Percentiles rank a stretch among this genome's conserved stretches.
These are phyloP conservation scores for Laticauda laticaudata DNA, from an alignment of 2,113 vertebrate genomes.

Conservation along the genomic window DNA sequence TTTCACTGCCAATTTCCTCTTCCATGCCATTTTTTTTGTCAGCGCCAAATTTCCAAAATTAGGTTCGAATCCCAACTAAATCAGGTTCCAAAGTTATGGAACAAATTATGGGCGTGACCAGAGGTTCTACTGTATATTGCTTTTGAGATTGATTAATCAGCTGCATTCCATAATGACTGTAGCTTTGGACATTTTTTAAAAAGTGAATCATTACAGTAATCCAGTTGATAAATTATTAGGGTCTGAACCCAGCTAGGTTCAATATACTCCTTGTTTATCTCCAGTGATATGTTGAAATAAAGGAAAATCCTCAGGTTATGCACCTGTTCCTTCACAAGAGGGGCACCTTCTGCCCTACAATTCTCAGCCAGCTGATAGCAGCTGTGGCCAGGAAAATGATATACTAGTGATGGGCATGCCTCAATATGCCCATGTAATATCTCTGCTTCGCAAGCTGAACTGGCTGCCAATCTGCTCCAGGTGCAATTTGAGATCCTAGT, in stretches of 20 bases:
- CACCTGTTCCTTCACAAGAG: not conserved
- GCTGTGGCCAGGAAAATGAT: not conserved
- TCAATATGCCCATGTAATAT: not conserved
- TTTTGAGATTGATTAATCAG: not conserved
- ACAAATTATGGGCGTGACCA: too few species aligned
- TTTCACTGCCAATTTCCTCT: too few species aligned
- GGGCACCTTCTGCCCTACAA: not conserved
- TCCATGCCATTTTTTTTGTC: too few species aligned
- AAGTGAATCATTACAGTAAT: not conserved
- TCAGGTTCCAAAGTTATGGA: too few species aligned
- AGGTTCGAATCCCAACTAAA: too few species aligned
- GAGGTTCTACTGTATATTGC: not conserved
- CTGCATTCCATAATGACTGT: not conserved
- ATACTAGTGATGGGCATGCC: not conserved
- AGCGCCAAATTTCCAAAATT: too few species aligned
- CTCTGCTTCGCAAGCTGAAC: not conserved
- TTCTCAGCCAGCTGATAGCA: not conserved
- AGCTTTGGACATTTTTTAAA: not conserved
- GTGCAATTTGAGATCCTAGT: not conserved
- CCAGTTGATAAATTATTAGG: not conserved
- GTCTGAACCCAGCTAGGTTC: not conserved
- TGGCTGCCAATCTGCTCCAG: not conserved
- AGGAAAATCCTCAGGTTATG: not conserved
- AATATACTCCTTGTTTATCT: not conserved
- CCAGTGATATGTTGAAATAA: not conserved